These are phyloP conservation scores for Lepidotrigona ventralis DNA, from an alignment of 1,140 invertebrate genomes.

Conservation along the genomic window DNA sequence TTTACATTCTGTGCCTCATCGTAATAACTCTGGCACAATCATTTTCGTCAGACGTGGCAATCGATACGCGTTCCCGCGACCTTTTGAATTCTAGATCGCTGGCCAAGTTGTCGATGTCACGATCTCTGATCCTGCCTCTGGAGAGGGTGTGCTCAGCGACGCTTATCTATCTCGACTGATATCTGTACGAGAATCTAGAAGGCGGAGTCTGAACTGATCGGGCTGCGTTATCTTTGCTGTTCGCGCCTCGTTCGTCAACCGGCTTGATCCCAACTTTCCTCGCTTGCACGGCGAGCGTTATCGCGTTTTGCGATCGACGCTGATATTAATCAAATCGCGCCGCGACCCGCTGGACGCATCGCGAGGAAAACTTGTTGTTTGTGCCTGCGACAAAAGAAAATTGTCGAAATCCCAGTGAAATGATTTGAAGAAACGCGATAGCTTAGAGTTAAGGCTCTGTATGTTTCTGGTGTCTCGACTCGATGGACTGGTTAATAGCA, in stretches of 20 bases:
- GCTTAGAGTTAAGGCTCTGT: neutral
- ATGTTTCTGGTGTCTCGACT: neutral
- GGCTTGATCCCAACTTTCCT: slow-evolving; percentile 50
- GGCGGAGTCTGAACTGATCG: neutral
- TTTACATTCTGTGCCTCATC: neutral
- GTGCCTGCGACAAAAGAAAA: neutral
- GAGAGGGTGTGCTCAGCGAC: slow-evolving; percentile 26
- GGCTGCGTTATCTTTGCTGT: slow-evolving; percentile 5
- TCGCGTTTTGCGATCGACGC: slow-evolving; percentile 10
- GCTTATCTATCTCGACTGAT: slow-evolving; percentile 29
- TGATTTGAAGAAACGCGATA: no score
- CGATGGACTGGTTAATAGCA: neutral
- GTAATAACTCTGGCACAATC: neutral
- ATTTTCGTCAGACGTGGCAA: neutral
- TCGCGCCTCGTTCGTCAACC: slow-evolving; percentile 28
- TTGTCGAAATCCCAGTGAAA: neutral
- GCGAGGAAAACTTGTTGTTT: no score
- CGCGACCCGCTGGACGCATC: no score
- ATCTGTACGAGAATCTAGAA: slow-evolving; percentile 2
- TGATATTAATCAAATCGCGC: slow-evolving; percentile 33
- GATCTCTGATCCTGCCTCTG: neutral
- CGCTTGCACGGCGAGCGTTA: slow-evolving; percentile 43
- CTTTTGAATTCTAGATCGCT: neutral
- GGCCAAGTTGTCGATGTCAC: neutral
- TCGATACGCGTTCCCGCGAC: slow-evolving; percentile 3